Percentiles rank a stretch among this genome's conserved stretches.
Evolutionary conservation across 2,888 invertebrate genomes (phyloP).

Genomic region (Cheilosia impressa): DNA sequence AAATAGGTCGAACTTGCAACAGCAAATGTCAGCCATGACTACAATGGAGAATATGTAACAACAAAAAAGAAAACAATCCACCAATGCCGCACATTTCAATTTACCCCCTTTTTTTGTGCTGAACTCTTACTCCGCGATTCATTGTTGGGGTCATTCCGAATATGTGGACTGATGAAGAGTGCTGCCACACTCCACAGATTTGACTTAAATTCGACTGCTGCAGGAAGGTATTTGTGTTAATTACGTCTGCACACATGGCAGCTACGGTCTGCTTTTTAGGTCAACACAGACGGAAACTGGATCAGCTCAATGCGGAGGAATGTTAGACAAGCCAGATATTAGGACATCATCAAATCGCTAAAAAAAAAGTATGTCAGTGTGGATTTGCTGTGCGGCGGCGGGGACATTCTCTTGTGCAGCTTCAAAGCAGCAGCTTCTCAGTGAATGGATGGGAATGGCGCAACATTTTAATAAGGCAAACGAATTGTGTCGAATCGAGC

Average conservation of each 20-base stretch:
- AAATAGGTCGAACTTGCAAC: constrained; percentile 38
- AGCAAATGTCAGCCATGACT: constrained; percentile 47
- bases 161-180: constrained; percentile 35
- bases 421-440: constrained; percentile 12
- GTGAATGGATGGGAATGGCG: constrained; percentile 6
- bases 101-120: constrained; percentile 23
- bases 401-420: constrained; percentile 22
- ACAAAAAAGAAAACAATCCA: constrained; percentile 7
- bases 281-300: constrained; percentile 55
- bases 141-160: constrained; percentile 58
- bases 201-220: constrained; percentile 45
- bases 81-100: constrained; percentile 17
- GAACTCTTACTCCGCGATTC: constrained; percentile 42
- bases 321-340: constrained; percentile 46
- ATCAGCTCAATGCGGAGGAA: constrained; percentile 70
- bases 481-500: not conserved
- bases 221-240: constrained; percentile 65
- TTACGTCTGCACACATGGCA: constrained; percentile 43
- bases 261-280: constrained; percentile 24
- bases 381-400: not conserved
- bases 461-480: too few species aligned
- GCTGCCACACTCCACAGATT: constrained; percentile 20
- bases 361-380: constrained; percentile 45
- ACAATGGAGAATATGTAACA: constrained; percentile 12
- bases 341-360: constrained; percentile 52